Evolutionary conservation across 1,140 invertebrate genomes (phyloP).

Genomic region (Magallana gigas): DNA sequence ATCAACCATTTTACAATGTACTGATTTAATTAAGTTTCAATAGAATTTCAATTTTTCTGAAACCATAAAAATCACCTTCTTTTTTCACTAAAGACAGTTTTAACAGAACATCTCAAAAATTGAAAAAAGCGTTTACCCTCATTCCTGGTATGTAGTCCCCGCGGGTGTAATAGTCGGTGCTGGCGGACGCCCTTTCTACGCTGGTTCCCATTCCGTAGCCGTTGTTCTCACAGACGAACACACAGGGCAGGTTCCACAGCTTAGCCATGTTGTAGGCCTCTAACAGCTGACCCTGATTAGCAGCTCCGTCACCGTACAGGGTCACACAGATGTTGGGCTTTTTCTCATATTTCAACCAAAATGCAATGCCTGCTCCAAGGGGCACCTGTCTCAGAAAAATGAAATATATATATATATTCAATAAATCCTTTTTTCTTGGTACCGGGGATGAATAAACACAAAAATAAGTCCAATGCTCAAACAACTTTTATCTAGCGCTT

Average conservation of each 20-base stretch:
- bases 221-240: slow-evolving; percentile 99
- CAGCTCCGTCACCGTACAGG: slow-evolving; percentile 97
- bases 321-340: slow-evolving; percentile 89
- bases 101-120: too few relatives aligned
- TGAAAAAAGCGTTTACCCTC: slow-evolving; percentile 81
- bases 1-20: too few relatives aligned
- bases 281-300: slow-evolving; percentile 91
- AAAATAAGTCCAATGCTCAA: too few relatives aligned
- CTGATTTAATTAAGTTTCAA: too few relatives aligned
- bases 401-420: too few relatives aligned
- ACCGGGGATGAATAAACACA: too few relatives aligned
- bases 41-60: too few relatives aligned
- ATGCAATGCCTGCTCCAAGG: slow-evolving; percentile 94
- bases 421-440: too few relatives aligned
- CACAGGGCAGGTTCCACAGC: slow-evolving; percentile 94
- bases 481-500: too few relatives aligned
- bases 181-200: slow-evolving; percentile 91
- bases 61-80: too few relatives aligned
- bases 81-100: too few relatives aligned
- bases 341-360: slow-evolving; percentile 94
- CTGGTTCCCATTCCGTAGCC: slow-evolving; percentile 98
- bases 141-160: slow-evolving; percentile 97
- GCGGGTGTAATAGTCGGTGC: slow-evolving; percentile 93
- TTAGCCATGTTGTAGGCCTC: slow-evolving; percentile 89
- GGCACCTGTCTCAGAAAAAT: slow-evolving; percentile 85